Conservation (phyloP, 2,797 vertebrate genomes). For the Uromys caudimaculatus region DNA sequence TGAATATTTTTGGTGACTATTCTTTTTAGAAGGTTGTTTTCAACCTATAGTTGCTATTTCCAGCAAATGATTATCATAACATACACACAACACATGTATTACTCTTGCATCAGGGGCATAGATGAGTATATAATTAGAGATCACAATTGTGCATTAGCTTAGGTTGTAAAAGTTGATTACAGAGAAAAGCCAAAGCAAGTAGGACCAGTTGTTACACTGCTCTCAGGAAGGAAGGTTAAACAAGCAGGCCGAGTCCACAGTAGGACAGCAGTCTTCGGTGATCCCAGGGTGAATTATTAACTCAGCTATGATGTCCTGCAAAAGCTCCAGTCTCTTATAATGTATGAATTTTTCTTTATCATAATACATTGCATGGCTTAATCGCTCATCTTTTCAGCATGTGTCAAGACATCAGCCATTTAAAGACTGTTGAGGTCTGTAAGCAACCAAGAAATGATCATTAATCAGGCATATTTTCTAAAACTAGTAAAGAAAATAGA, state of each 20-base stretch:
- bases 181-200: neutral
- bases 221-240: neutral
- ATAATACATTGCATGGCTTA: neutral
- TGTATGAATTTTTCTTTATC: neutral
- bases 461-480: constrained; percentile 47
- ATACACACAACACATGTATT: neutral
- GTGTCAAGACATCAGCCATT: constrained; percentile 43
- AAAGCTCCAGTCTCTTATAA: neutral
- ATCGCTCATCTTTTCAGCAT: constrained; percentile 24
- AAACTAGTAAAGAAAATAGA: neutral
- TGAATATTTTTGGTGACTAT: neutral
- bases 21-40: neutral
- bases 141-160: neutral
- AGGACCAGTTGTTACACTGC: neutral
- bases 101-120: neutral
- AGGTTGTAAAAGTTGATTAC: neutral
- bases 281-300: neutral
- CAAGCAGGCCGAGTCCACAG: neutral
- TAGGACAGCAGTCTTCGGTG: neutral
- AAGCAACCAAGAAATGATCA: constrained; percentile 59
- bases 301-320: neutral
- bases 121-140: neutral
- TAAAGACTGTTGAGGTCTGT: constrained; percentile 62
- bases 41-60: neutral
- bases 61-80: neutral